Base-by-base conservation (phyloP, 2,888 invertebrate species). In the Neoitamus cyanurus region DNA sequence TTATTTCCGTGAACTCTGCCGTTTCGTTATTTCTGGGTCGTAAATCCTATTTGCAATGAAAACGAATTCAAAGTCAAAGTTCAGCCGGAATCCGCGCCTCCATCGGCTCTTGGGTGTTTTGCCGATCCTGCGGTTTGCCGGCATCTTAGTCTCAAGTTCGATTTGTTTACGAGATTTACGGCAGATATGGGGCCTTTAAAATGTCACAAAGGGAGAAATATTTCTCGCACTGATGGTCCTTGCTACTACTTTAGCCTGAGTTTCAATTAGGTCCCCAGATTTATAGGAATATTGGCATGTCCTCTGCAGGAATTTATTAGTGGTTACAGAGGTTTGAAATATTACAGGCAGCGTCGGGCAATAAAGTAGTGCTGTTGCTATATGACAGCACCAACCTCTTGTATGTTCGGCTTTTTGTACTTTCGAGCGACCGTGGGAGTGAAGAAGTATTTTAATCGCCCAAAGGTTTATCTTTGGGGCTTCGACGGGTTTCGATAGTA, bases 161-260 rank as follows among this genome's bases (percentile, higher is more conserved):
- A 78, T 78, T 78, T 78, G 58, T 58, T 78, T 78, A 58, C 28
- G 78, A 58, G 31, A 78, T 78, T 78, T 78, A 42, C 75, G 30
- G 58, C 58, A 58, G 58, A 58, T 31, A 58, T 20, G 30, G 48
- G 31, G 13, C 48, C 46, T 34, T 70, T 70, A 31, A 70, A 34
- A 30, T 58, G 58, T 20, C 58, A 58, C 58, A 20, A 2, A 9
- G 7, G 25, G 58, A 25, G 58, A 58, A 58, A 58, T 58, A 58
- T 58, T 58, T 58, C 58, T 58, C 25, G 58, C 58, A 15, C 58
- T 4, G 20, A 58, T 20, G 25, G 58, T 25, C 58, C 58, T 15
- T 0, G 20, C 25, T 5, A 58, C 9, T 58, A 25, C 58, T 58
- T 58, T 58, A 25, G 58, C 25, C 2, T 58, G 58, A 15, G 58